Conservation (phyloP, 2,113 vertebrate species). For the Mobula birostris region DNA sequence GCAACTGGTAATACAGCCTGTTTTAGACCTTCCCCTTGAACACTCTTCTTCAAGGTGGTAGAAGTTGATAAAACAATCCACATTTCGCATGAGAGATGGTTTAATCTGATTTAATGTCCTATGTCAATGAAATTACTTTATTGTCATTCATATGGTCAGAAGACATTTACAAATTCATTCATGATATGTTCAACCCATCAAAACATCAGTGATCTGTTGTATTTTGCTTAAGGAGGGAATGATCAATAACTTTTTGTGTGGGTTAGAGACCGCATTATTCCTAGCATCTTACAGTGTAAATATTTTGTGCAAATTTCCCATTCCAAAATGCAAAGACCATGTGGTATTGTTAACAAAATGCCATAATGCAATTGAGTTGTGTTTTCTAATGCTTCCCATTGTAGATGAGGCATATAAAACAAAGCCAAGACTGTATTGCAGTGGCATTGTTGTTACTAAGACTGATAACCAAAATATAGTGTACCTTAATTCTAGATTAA, state of each 20-base stretch:
- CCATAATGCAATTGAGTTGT: background rate
- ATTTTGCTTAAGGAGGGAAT: background rate
- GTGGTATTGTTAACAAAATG: background rate
- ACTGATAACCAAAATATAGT: too few relatives aligned
- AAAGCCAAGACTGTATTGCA: background rate
- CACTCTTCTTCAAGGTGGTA: too few relatives aligned
- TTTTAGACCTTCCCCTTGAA: too few relatives aligned
- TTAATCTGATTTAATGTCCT: background rate
- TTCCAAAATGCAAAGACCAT: background rate
- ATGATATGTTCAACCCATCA: background rate
- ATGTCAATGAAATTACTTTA: background rate
- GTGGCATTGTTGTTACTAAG: background rate
- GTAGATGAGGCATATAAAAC: too few relatives aligned
- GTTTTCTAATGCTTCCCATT: background rate
- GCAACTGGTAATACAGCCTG: too few relatives aligned
- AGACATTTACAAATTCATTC: background rate
- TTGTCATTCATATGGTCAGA: background rate
- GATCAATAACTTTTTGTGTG: background rate
- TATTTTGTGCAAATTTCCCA: too few relatives aligned
- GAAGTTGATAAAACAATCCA: too few relatives aligned
- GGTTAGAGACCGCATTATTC: background rate
- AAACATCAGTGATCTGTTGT: background rate
- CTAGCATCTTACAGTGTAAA: background rate
- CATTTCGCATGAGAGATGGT: too few relatives aligned
- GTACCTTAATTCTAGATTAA: background rate